Evolutionary conservation across 2,797 vertebrate genomes (phyloP).

Genomic region (Chaunax sp.): DNA sequence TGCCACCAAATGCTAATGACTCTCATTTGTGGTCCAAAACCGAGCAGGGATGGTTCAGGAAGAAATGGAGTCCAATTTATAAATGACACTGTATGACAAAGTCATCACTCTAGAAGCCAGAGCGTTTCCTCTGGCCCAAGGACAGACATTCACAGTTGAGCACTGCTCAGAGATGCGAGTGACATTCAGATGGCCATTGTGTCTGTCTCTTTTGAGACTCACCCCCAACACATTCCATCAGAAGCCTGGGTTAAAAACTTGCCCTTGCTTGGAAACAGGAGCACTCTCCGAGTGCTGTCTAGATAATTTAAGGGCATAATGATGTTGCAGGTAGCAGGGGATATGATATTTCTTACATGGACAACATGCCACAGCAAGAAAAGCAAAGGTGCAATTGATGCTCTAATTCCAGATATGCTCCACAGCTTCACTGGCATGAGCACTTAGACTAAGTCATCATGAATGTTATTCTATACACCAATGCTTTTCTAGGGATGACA

Average conservation of each 20-base stretch:
- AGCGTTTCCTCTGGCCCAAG: conserved; percentile 68
- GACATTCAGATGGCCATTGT: conserved; percentile 78
- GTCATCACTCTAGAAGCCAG: conserved; percentile 75
- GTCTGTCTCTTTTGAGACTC: conserved; percentile 68
- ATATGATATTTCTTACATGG: neutral
- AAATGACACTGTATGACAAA: conserved; percentile 79
- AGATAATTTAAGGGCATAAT: no score
- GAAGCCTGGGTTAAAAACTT: conserved; percentile 59
- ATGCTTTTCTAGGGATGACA: neutral
- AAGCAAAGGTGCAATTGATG: neutral
- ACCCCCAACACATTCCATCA: conserved; percentile 69
- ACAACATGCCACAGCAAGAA: neutral
- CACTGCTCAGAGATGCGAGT: conserved; percentile 70
- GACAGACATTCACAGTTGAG: conserved; percentile 77
- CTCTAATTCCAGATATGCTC: neutral
- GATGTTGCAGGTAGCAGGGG: no score
- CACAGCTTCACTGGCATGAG: no score
- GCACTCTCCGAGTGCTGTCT: neutral
- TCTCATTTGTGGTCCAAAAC: conserved; percentile 77
- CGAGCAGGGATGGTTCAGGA: conserved; percentile 43
- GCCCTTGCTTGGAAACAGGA: conserved; percentile 57
- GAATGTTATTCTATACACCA: neutral
- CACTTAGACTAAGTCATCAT: no score
- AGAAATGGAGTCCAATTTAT: conserved; percentile 78
- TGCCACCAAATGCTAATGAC: conserved; percentile 83